A percentile compares a stretch with the other conserved stretches of the same genome.
These are phyloP conservation scores for Clistopyga incitator DNA, from an alignment of 2,888 invertebrate genomes.

Conservation along the genomic window DNA sequence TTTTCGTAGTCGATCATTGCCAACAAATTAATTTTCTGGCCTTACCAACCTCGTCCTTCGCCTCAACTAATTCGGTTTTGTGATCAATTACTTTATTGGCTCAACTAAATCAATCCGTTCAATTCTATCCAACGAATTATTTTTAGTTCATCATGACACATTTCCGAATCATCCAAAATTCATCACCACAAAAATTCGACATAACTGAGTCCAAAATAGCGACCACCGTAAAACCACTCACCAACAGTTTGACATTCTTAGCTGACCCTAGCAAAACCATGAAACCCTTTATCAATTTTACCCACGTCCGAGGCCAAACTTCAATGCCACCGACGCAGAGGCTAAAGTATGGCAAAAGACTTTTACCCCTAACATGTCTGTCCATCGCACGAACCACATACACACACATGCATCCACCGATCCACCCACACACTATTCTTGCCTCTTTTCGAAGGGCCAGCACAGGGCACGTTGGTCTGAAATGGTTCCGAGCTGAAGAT, in stretches of 20 bases:
- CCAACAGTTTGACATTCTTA: not conserved
- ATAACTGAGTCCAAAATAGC: too few relatives aligned
- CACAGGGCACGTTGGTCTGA: conserved; percentile 51
- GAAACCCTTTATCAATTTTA: conserved; percentile 17
- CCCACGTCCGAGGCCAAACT: conserved; percentile 36
- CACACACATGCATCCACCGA: too few relatives aligned
- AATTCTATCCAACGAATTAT: too few relatives aligned
- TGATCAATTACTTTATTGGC: too few relatives aligned
- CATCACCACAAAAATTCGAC: not conserved
- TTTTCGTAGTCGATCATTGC: not conserved
- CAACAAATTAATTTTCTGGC: too few relatives aligned
- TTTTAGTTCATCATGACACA: too few relatives aligned
- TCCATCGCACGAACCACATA: not conserved
- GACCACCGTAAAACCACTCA: not conserved
- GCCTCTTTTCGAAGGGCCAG: conserved; percentile 16
- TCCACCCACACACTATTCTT: not conserved
- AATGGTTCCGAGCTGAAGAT: conserved; percentile 59
- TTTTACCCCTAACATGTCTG: conserved; percentile 18
- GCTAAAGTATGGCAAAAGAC: conserved; percentile 46
- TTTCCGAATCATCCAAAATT: not conserved
- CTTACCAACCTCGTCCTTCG: not conserved
- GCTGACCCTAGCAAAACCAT: not conserved
- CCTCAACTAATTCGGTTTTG: too few relatives aligned
- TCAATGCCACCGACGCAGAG: conserved; percentile 28
- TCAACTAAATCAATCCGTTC: too few relatives aligned